Evolutionary conservation across 2,113 vertebrate species (phyloP).

Genomic region (Excalfactoria chinensis): DNA sequence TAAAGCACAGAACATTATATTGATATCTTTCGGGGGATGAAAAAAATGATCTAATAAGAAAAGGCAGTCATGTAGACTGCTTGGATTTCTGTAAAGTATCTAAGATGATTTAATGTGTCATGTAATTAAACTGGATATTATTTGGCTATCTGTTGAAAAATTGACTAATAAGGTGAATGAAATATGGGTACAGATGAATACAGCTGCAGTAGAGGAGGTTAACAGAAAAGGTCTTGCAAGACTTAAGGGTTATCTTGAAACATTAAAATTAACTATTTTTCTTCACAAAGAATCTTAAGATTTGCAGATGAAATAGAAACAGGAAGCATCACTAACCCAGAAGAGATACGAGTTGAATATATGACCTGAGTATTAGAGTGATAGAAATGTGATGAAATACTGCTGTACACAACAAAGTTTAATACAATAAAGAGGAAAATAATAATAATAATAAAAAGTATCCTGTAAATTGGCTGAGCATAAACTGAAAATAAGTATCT

Average conservation of each 20-base stretch:
- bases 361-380: background rate
- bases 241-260: background rate
- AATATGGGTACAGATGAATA: background rate
- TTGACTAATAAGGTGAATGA: background rate
- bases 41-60: background rate
- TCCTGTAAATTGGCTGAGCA: background rate
- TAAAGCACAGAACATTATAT: background rate
- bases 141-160: background rate
- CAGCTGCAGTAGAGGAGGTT: background rate
- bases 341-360: background rate
- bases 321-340: fast-evolving
- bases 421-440: background rate
- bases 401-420: background rate
- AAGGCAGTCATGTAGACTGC: background rate
- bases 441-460: background rate
- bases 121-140: background rate
- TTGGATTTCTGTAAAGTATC: background rate
- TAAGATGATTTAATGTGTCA: background rate
- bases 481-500: background rate
- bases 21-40: background rate
- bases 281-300: background rate
- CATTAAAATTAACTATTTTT: background rate
- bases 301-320: background rate
- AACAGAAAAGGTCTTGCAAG: background rate
- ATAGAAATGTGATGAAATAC: background rate